Evolutionary conservation across 2,113 vertebrate species (phyloP).

Genomic region (Centropus bengalensis): DNA sequence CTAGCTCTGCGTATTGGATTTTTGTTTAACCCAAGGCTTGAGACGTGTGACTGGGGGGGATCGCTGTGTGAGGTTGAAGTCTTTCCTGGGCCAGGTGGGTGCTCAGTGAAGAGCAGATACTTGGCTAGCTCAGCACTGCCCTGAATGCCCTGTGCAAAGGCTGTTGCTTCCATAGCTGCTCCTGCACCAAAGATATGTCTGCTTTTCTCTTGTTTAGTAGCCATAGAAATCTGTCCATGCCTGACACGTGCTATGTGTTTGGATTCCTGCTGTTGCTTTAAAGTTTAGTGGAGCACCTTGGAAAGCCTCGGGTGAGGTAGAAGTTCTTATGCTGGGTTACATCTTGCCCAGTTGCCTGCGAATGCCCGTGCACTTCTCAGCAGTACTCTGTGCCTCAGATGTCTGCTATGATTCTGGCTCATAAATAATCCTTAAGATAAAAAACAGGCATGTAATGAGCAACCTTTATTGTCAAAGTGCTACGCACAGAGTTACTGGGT

Average conservation of each 20-base stretch:
- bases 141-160: not conserved
- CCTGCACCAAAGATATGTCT: accelerated
- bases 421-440: not conserved
- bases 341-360: not conserved
- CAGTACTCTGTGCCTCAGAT: not conserved
- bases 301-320: not conserved
- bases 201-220: not conserved
- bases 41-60: not conserved
- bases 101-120: not conserved
- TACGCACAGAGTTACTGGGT: not conserved
- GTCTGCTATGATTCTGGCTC: not conserved
- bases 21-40: not conserved
- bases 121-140: not conserved
- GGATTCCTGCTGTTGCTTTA: not conserved
- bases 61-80: not conserved
- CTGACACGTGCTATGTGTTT: accelerated
- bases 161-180: not conserved
- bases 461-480: not conserved
- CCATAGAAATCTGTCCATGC: not conserved
- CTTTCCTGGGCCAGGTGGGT: not conserved
- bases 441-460: not conserved
- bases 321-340: not conserved
- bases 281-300: not conserved
- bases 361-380: not conserved
- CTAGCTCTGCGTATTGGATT: not conserved